A percentile compares a stretch with the other conserved stretches of the same genome.
phyloP scores from a whole-genome alignment of 1,140 invertebrate species.

The Probaryconus sp. region DNA sequence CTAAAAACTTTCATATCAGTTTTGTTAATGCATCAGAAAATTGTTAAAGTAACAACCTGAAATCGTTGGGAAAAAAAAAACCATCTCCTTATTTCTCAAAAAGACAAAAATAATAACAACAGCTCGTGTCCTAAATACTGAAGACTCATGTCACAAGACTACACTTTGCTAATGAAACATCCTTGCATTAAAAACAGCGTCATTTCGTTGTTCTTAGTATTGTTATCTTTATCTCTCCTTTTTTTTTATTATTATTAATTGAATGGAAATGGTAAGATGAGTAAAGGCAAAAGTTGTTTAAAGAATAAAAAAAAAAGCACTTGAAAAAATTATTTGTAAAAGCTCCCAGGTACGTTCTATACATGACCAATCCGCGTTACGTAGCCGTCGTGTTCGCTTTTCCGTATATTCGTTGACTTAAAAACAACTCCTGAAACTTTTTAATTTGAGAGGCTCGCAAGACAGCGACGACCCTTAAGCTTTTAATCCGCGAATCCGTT shows the following conservation, averaged over 20 bases:
- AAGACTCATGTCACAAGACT: too few relatives aligned
- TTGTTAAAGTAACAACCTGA: too few relatives aligned
- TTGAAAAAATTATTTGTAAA: constrained; percentile 38
- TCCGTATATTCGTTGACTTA: constrained; percentile 52
- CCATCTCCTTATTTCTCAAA: too few relatives aligned
- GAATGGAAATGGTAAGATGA: neutral
- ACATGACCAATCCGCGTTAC: constrained; percentile 39
- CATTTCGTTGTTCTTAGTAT: too few relatives aligned
- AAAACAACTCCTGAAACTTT: constrained; percentile 63
- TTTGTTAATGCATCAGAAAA: too few relatives aligned
- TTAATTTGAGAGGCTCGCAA: constrained; percentile 64
- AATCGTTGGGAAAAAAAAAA: too few relatives aligned
- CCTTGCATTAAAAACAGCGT: too few relatives aligned
- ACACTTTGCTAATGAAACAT: too few relatives aligned
- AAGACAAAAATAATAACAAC: too few relatives aligned
- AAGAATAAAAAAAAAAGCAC: constrained; percentile 17
- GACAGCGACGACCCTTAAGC: constrained; percentile 60
- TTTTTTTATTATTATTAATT: too few relatives aligned
- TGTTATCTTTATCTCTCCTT: neutral
- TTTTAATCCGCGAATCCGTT: constrained; percentile 63
- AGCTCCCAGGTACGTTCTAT: constrained; percentile 7
- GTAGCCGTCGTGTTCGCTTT: constrained; percentile 17
- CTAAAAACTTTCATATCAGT: too few relatives aligned
- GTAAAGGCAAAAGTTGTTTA: neutral
- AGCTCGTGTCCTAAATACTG: too few relatives aligned